A percentile compares a stretch with the other conserved stretches of the same genome.
phyloP scores from a whole-genome alignment of 2,888 invertebrate genomes.

The Heliconius ismenius region DNA sequence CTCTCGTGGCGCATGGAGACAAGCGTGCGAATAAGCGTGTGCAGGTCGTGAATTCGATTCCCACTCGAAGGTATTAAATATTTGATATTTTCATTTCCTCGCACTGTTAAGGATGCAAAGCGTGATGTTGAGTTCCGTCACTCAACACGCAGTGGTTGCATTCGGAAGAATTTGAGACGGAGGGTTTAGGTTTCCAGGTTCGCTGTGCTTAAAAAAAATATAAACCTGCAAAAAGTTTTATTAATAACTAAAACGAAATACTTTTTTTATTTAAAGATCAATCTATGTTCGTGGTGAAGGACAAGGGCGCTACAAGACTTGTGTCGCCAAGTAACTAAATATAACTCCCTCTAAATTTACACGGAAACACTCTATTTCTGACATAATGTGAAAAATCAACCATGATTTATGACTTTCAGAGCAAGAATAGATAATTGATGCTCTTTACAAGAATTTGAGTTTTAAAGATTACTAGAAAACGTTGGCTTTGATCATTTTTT shows the following conservation, averaged over 20 bases:
- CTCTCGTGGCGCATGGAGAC: no score
- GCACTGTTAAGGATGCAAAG: no score
- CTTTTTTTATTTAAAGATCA: not conserved
- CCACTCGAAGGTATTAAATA: not conserved
- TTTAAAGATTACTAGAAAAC: conserved; percentile 43
- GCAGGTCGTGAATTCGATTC: no score
- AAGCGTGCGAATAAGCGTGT: no score
- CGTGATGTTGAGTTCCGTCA: no score
- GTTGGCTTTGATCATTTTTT: conserved; percentile 40
- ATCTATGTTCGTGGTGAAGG: not conserved
- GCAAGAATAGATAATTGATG: conserved; percentile 47
- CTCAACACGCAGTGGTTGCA: no score
- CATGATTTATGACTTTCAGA: conserved; percentile 48
- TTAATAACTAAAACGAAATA: no score
- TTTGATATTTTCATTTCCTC: not conserved
- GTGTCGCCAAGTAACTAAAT: conserved; percentile 6
- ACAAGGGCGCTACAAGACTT: conserved; percentile 13
- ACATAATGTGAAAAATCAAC: conserved; percentile 42
- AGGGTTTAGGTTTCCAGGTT: no score
- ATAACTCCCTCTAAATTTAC: conserved; percentile 8
- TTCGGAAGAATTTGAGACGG: no score
- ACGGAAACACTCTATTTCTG: conserved; percentile 3
- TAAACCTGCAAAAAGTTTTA: not conserved
- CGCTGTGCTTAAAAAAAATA: not conserved
- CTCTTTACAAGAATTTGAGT: conserved; percentile 44